These are phyloP conservation scores for Xiphophorus couchianus DNA, from an alignment of 2,113 vertebrate species.

Conservation along the genomic window DNA sequence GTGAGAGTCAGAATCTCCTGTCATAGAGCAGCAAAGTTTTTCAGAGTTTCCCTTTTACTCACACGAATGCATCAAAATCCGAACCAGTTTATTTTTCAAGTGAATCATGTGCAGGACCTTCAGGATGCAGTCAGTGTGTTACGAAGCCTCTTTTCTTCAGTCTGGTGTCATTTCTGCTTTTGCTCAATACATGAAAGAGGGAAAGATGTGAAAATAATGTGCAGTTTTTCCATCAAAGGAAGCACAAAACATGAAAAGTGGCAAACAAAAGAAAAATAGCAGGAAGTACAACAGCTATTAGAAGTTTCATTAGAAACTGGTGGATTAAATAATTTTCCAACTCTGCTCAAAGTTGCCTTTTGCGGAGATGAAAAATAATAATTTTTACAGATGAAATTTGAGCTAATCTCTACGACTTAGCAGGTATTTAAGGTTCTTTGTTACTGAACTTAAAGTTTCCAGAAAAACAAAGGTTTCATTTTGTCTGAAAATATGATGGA, in stretches of 20 bases:
- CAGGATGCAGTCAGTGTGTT: neutral
- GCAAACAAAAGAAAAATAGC: neutral
- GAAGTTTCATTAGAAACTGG: neutral
- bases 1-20: neutral
- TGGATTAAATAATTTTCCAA: neutral
- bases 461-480: neutral
- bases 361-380: neutral
- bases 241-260: too few relatives aligned
- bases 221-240: too few relatives aligned
- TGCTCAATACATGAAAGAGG: neutral
- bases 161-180: neutral
- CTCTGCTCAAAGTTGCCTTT: neutral
- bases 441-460: neutral
- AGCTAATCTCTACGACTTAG: neutral
- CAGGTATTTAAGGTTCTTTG: neutral
- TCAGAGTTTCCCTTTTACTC: neutral
- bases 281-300: neutral
- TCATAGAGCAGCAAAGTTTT: neutral
- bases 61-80: neutral
- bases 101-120: neutral
- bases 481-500: neutral
- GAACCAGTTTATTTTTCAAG: neutral
- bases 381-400: neutral
- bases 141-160: too few relatives aligned
- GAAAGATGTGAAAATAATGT: too few relatives aligned